Evolutionary conservation across 2,888 invertebrate genomes (phyloP).

Genomic region (Luperina nickerlii): DNA sequence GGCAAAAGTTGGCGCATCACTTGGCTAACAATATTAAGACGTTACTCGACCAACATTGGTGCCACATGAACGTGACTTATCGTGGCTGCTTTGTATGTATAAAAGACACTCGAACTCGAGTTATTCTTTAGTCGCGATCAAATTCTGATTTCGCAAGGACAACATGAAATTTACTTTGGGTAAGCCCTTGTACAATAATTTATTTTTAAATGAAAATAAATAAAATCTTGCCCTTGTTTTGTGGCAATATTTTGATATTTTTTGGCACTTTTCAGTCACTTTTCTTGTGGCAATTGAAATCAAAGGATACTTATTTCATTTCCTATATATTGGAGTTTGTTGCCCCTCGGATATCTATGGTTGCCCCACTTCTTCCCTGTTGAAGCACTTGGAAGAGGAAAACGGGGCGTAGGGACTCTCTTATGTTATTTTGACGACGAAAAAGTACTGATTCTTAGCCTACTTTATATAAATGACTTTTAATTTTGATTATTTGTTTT

Average conservation of each 20-base stretch:
- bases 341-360: too few species aligned
- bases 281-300: neutral
- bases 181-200: constrained; percentile 8
- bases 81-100: constrained; percentile 26
- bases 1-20: neutral
- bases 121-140: constrained; percentile 20
- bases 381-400: neutral
- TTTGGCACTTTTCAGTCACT: neutral
- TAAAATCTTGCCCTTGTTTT: too few species aligned
- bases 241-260: neutral
- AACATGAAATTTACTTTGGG: constrained; percentile 49
- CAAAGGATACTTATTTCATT: neutral
- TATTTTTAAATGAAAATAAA: neutral
- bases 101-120: constrained; percentile 19
- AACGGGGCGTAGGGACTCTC: neutral
- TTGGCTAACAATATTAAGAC: neutral
- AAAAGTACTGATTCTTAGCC: neutral
- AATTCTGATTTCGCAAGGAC: constrained; percentile 23
- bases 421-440: neutral
- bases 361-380: neutral
- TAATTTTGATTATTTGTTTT: too few species aligned
- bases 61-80: neutral
- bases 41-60: constrained; percentile 9
- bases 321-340: too few species aligned
- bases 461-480: too few species aligned